Conservation (phyloP, 2,113 vertebrate species). For the Caretta caretta region DNA sequence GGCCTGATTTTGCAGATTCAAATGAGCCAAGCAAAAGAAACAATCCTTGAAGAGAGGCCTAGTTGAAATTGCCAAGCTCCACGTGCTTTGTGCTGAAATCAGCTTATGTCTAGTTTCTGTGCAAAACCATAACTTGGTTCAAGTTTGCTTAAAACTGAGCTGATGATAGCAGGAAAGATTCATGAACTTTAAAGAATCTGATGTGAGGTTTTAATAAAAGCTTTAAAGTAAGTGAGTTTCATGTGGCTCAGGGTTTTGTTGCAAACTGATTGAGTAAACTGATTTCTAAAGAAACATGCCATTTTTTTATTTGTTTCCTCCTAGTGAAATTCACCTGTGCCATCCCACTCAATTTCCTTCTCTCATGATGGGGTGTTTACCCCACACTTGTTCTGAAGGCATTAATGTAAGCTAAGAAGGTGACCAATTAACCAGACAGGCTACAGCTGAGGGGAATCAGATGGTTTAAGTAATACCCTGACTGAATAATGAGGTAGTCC, state of each 20-base stretch:
- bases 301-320: not conserved
- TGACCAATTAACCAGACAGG: not conserved
- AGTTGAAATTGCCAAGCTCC: not conserved
- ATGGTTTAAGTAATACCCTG: not conserved
- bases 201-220: not conserved
- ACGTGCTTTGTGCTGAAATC: not conserved
- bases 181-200: not conserved
- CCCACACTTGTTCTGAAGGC: too few relatives aligned
- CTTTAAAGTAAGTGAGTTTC: accelerated
- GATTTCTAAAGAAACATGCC: not conserved
- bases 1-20: not conserved
- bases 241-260: not conserved
- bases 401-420: not conserved
- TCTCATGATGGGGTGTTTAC: not conserved
- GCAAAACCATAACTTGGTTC: not conserved
- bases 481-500: not conserved
- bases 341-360: not conserved
- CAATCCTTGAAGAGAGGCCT: not conserved
- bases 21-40: not conserved
- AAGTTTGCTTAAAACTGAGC: not conserved
- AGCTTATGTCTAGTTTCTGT: not conserved
- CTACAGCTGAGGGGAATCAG: not conserved
- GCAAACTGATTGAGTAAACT: not conserved
- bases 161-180: not conserved
- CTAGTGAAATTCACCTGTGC: not conserved